Conservation (phyloP, 2,113 vertebrate genomes). For the Charadrius vociferus region DNA sequence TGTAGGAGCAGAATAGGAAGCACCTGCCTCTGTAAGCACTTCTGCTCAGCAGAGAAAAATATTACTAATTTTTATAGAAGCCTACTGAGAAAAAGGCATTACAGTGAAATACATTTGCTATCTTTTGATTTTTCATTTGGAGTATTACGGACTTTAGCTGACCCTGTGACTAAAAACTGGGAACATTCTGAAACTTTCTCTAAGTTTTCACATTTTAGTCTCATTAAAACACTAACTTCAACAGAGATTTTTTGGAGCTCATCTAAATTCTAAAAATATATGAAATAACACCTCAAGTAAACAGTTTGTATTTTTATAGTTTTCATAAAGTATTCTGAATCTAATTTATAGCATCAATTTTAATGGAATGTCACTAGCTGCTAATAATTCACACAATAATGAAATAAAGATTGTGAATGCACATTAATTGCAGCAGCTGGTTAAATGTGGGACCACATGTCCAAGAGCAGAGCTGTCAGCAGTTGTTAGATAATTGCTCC, state of each 20-base stretch:
- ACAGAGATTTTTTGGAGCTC: neutral
- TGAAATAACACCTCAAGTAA: neutral
- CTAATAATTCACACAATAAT: neutral
- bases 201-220: neutral
- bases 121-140: neutral
- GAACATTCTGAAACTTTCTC: neutral
- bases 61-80: neutral
- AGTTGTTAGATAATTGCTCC: conserved; percentile 58
- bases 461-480: conserved; percentile 33
- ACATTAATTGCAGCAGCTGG: conserved; percentile 21
- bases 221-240: neutral
- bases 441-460: neutral
- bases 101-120: neutral
- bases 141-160: neutral
- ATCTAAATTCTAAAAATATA: neutral
- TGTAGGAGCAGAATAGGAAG: neutral
- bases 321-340: neutral
- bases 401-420: neutral
- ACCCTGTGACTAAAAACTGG: neutral
- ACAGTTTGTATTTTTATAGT: neutral
- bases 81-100: neutral
- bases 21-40: neutral
- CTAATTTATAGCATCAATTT: neutral
- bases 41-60: neutral
- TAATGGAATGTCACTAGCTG: neutral